Evolutionary conservation across 1,140 invertebrate genomes (phyloP).

Genomic region (Pseudomyrmex cubaensis): DNA sequence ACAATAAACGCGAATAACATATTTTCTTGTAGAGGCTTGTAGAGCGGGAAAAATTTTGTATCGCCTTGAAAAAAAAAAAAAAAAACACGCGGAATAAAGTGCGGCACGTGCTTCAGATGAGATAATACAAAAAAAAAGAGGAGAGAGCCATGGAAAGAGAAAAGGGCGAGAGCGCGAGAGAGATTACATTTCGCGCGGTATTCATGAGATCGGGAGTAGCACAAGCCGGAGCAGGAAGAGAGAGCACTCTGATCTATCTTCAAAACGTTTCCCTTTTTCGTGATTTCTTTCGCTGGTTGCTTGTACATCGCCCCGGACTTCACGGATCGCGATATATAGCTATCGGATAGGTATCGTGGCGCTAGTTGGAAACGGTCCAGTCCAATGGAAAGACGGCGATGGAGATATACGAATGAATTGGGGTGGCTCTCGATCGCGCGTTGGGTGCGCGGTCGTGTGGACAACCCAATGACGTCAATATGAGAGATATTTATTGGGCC

Average conservation of each 20-base stretch:
- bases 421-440: conserved; percentile 12
- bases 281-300: conserved; percentile 11
- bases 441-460: conserved; percentile 45
- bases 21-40: background rate
- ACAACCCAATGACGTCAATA: conserved; percentile 53
- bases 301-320: conserved; percentile 42
- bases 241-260: conserved; percentile 47
- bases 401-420: conserved; percentile 39
- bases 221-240: background rate
- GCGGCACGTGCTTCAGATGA: conserved; percentile 23
- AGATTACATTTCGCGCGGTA: conserved; percentile 57
- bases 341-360: background rate
- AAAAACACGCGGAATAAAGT: conserved; percentile 38
- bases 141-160: conserved; percentile 13
- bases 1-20: conserved; percentile 13
- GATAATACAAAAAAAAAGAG: conserved; percentile 27
- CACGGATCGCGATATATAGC: background rate
- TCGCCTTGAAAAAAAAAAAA: conserved; percentile 6
- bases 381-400: conserved; percentile 41
- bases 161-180: conserved; percentile 17
- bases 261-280: conserved; percentile 55
- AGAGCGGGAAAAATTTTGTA: conserved; percentile 20
- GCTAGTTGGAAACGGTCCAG: conserved; percentile 59
- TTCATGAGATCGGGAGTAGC: conserved; percentile 51
- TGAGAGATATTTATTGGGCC: conserved; percentile 60